Evolutionary conservation across 37 sponge, comb jelly and placozoan species (phyloP), one percentile per base, ranked within the genome.

Genomic region (Dysidea cf. avara): DNA sequence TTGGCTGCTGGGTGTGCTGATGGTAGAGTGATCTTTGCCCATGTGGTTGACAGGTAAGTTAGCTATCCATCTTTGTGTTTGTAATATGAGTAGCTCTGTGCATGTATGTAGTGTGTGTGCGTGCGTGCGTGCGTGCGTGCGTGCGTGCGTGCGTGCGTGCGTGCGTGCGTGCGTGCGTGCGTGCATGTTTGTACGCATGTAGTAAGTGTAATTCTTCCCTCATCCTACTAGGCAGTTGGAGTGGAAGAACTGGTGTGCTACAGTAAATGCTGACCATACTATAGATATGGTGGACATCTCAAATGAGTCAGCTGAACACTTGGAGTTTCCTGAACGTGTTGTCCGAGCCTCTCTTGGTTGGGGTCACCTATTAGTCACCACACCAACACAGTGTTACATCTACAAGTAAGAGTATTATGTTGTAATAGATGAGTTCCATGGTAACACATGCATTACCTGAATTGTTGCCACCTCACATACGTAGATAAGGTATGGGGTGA

Each of bases 1-100:
- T 77, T 97, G n/a, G 94, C 88, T 22, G 88, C 87, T 16, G 94
- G 88, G 3, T 89, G 92, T 85, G 94, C 86, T 32, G 81, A 79
- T 54, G 97, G 97, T 25, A 83, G 84, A 14, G 91, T 93, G 51
- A 37, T 97, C 17, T 84, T 93, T 58, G 91, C 92, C 22, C 64
- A 83, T 34, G 75, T 97, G 12, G 94, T 90, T n/a, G 88, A 87
- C 68, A 86, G 93, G 95, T 94, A 38, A 38, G 68, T 59, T 3
- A 16, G 55, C 28, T 21, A 21, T 47, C n/a, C n/a, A 21, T 32
- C 51, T 17, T 39, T 36, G 20, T 34, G 52, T 32, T n/a, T 22
- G 53, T 48, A 47, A 21, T 52, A 31, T 52, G 52, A 48, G 24
- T 66, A 12, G 14, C n/a, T n/a, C n/a, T n/a, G 36, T 57, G 72